These are phyloP conservation scores for Muricea muricata DNA, from an alignment of 92 coral and sea anemone species.

Conservation along the genomic window DNA sequence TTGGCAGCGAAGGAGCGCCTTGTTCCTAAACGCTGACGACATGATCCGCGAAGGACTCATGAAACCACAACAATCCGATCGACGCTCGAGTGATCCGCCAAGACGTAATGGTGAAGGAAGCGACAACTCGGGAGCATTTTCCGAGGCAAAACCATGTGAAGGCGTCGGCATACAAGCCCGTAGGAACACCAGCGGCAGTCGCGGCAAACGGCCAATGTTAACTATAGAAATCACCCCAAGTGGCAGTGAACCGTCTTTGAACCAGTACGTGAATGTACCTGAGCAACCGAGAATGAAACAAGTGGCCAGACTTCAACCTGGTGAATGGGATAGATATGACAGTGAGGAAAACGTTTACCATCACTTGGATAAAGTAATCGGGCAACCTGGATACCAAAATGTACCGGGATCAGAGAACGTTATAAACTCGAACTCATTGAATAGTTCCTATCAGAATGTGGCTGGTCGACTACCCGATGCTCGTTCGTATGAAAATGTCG, in stretches of 20 bases:
- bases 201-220: conserved; percentile 27
- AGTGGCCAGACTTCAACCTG: conserved; percentile 20
- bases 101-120: neutral
- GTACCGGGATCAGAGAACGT: conserved; percentile 1
- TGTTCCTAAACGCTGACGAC: conserved; percentile 29
- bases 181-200: conserved; percentile 8
- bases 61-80: conserved; percentile 27
- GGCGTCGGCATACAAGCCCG: conserved; percentile 28
- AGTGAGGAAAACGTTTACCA: conserved; percentile 47
- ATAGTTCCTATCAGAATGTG: conserved; percentile 29
- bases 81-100: conserved; percentile 22
- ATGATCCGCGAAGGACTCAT: conserved; percentile 41
- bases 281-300: conserved; percentile 5
- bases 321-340: conserved; percentile 42
- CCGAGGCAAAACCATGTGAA: neutral
- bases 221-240: conserved; percentile 41
- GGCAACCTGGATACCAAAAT: conserved; percentile 37
- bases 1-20: conserved; percentile 39
- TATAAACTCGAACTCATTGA: neutral
- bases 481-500: conserved; percentile 80
- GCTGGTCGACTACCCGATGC: conserved; percentile 40
- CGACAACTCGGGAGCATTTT: neutral
- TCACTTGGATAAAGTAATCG: conserved; percentile 27
- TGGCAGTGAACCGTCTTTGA: conserved; percentile 41
- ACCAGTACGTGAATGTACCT: conserved; percentile 29